Base-by-base conservation (phyloP, 2,113 vertebrate species). In the Melanerpes aurifrons region DNA sequence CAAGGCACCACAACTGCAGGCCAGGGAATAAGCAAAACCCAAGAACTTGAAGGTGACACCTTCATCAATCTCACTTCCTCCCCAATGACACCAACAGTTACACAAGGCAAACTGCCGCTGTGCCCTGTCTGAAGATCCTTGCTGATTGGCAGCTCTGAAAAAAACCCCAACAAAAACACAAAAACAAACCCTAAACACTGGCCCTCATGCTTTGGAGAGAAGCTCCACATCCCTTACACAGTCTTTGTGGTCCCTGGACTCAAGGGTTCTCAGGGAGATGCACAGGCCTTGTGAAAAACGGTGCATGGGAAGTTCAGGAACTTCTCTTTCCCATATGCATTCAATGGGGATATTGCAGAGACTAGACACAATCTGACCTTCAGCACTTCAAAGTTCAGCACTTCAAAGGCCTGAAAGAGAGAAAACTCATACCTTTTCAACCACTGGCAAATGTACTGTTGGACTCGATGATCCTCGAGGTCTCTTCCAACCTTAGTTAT, bases 191-290 rank as follows among this genome's bases (percentile, higher is more conserved):
- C 1, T 3, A 62, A 82, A 28, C 1, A 1, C 80, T 45, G 13
- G 9, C 26, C 31, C 64, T 61, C 35, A 6, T 20, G 21, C 22
- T 54, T 6, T 4, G 43, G 31, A 68, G 24, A 54, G 48, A 12
- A 45, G 32, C 6, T 0, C 1, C 35, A 15, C 1, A 0, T 13
- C 14, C 18, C 8, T 14, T 1, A 0, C 13, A 5, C 5, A 13
- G 13, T 9, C 62, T n/a, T 15, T 29, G 40, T 14, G 26, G 61
- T 16, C 54, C 43, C 35, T 28, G 21, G 19, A 35, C 53, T 54
- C 3, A 3, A 31, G 20, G 25, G 10, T 7, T 50, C 1, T 1
- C 37, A 37, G 47, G 8, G 62, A 35, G 40, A 59, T 1, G 24
- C 40, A 20, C 50, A 86, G 35, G 29, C 45, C 62, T 10, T 31